Base-by-base conservation (phyloP, 1,140 invertebrate species). In the Diploscapter pachys region DNA sequence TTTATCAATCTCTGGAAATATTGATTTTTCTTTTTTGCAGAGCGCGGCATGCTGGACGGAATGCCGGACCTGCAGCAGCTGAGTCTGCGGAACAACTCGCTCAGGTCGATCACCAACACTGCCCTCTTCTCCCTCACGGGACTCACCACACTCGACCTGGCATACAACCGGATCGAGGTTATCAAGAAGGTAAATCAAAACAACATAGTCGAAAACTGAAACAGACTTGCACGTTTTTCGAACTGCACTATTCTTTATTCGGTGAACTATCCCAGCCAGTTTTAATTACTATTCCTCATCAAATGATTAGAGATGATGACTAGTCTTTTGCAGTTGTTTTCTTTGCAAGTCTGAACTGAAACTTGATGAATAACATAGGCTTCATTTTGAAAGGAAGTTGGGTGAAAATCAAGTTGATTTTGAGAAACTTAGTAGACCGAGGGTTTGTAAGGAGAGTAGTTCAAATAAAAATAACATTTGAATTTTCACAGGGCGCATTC, bases 11-110 rank as follows among this genome's bases (percentile, higher is more conserved):
- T 63, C 50, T 51, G n/a, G 62, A 11, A 53, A 54, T 59, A 3
- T 71, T 61, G 8, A 56, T 51, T 13, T 53, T 8, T 53, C 31
- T 5, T 3, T 52, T 55, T 69, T 80, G 63, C 66, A 82, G 81
- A 85, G 68, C 71, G 72, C 11, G 85, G 85, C 54, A 83, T 83
- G 78, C 80, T 87, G 55, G 83, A 86, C 49, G 86, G 85, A 57
- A 85, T 87, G 82, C 71, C 59, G 5, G 82, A 81, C 64, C 71
- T 87, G 54, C 81, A 80, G 71, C 65, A 73, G n/a, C 71, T 87
- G 51, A 79, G 79, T 53, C 72, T 87, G 9, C 78, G 78, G 8
- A 73, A 80, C 51, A 87, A 86, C 69, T 51, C 77, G 5, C 79
- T 86, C 4, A 57, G 56, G 3, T 63, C 79, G 49, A 72, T 86